Base-by-base conservation (phyloP, 1,140 invertebrate species). In the Cyphomyrmex costatus region DNA sequence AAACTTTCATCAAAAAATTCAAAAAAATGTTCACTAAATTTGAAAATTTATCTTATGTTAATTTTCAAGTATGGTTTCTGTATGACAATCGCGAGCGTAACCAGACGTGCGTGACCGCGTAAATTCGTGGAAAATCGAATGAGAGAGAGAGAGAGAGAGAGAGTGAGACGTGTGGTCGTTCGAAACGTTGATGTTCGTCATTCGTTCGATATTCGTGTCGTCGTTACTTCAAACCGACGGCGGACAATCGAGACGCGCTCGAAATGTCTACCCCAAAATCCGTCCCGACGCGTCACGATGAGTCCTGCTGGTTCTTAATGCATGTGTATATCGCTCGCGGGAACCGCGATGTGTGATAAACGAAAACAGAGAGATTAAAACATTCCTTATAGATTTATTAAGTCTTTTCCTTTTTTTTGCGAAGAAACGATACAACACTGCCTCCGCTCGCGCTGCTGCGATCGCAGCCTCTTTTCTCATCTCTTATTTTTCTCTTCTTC, bases 391-490 rank as follows among this genome's bases (percentile, higher is more conserved):
- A 46, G 27, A 16, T 51, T 24, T 27, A 78, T 27, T 84, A 88
- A 61, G 76, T 76, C 83, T 89, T 89, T 89, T 60, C 68, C 33
- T 58, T n/a, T n/a, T n/a, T n/a, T n/a, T 61, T 65, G 61, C 84
- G 84, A 86, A 78, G 88, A 89, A 89, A 89, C 56, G 49, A 63
- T 73, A 76, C 63, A 86, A 79, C 58, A 76, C 60, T 46, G 56
- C 83, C 83, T 85, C 61, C 70, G 30, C 58, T 66, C 19, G 58
- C 70, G 77, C 58, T 76, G 74, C 56, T 63, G 79, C 78, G 27
- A 42, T 19, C 42, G 78, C 65, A 70, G 53, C 53, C 53, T 71
- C 53, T 71, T 6, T 58, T 33, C n/a, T n/a, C 27, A 14, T 46
- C 36, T 71, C 21, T 27, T 3, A n/a, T 24, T 71, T 21, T 24